These are phyloP conservation scores for Chirona hameri DNA, from an alignment of 2,888 invertebrate species.

Conservation along the genomic window DNA sequence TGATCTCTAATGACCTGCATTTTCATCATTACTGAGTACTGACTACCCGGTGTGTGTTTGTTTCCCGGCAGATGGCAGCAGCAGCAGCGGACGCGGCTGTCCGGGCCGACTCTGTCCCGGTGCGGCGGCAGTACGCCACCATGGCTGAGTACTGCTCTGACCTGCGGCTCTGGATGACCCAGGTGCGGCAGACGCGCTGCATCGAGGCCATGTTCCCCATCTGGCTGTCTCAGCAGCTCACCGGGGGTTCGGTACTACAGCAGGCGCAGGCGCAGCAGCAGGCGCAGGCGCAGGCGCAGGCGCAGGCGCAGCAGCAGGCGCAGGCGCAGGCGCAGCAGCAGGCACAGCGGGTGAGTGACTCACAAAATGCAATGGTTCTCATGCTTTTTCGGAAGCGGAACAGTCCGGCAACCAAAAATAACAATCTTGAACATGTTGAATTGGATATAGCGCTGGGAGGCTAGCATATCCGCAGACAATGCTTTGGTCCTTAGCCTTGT, in stretches of 20 bases:
- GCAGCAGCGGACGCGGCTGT: neutral
- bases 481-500: too few relatives aligned
- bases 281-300: neutral
- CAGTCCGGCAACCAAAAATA: too few relatives aligned
- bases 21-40: too few relatives aligned
- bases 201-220: slow-evolving; percentile 28
- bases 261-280: neutral
- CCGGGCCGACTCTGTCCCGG: too few relatives aligned
- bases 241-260: slow-evolving; percentile 35
- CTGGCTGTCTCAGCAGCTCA: slow-evolving; percentile 24
- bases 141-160: neutral
- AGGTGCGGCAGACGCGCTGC: slow-evolving; percentile 9
- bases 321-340: neutral
- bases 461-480: too few relatives aligned
- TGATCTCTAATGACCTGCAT: too few relatives aligned
- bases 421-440: too few relatives aligned
- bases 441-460: too few relatives aligned
- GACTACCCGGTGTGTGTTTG: too few relatives aligned
- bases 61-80: neutral
- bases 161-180: neutral
- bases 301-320: neutral
- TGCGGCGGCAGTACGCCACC: neutral
- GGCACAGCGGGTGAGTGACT: too few relatives aligned
- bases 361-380: too few relatives aligned
- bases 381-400: too few relatives aligned